Conservation (phyloP, 2,797 vertebrate genomes). For the Sebastes oblongus region DNA sequence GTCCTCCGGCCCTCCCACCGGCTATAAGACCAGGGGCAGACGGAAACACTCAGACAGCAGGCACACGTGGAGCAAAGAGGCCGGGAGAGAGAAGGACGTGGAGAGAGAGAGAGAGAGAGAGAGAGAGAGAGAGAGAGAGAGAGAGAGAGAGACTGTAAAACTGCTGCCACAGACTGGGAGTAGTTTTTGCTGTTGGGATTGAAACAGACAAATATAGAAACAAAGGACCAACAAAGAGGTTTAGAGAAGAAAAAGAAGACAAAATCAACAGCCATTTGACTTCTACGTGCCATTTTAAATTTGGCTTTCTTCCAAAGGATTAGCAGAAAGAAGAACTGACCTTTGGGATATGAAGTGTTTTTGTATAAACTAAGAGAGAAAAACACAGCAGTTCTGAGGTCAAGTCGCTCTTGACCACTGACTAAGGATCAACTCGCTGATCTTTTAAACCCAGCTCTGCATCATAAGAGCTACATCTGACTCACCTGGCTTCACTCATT, state of each 20-base stretch:
- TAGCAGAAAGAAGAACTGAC: slow-evolving; percentile 48
- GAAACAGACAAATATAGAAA: slow-evolving; percentile 51
- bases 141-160: slow-evolving; percentile 48
- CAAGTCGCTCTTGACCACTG: slow-evolving; percentile 16
- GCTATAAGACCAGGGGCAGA: slow-evolving; percentile 85
- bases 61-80: slow-evolving; percentile 83
- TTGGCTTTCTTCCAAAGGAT: slow-evolving; percentile 50
- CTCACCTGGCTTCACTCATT: slow-evolving; percentile 1
- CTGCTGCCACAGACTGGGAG: slow-evolving; percentile 53
- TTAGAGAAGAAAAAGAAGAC: slow-evolving; percentile 33
- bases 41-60: slow-evolving; percentile 85
- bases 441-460: slow-evolving; percentile 8
- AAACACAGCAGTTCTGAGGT: slow-evolving; percentile 38
- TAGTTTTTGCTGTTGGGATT: slow-evolving; percentile 38
- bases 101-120: slow-evolving; percentile 47
- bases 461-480: slow-evolving; percentile 5
- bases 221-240: slow-evolving; percentile 20
- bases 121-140: slow-evolving; percentile 46
- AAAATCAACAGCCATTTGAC: slow-evolving; percentile 15
- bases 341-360: slow-evolving; percentile 59
- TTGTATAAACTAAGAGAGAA: slow-evolving; percentile 30
- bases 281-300: slow-evolving; percentile 36
- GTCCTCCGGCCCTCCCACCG: slow-evolving; percentile 76
- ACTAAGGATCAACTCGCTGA: slow-evolving; percentile 40
- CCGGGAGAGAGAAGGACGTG: slow-evolving; percentile 53